A percentile compares a stretch with the other conserved stretches of the same genome.
These are phyloP conservation scores for Plecturocebus donacophilus DNA, from an alignment of 2,113 vertebrate species.

Conservation along the genomic window DNA sequence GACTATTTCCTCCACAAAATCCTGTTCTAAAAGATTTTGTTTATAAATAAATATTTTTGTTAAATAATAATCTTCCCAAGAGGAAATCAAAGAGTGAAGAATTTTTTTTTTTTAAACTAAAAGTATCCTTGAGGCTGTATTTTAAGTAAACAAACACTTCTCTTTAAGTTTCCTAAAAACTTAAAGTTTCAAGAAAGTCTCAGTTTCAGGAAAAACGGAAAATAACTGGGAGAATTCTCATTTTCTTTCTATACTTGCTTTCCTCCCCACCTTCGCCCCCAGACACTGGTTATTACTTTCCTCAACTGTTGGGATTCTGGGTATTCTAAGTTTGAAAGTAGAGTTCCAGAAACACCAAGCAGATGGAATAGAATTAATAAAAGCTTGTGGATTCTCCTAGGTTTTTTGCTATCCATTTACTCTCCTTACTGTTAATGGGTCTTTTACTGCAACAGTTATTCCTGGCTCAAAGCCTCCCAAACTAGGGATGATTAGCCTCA, in stretches of 20 bases:
- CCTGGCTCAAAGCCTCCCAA: neutral
- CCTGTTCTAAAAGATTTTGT: slow-evolving; percentile 9
- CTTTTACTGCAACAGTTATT: neutral
- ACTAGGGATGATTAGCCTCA: neutral
- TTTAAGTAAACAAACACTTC: slow-evolving; percentile 35
- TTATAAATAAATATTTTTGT: slow-evolving; percentile 33
- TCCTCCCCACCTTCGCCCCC: neutral
- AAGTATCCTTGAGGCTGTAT: neutral
- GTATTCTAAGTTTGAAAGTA: neutral
- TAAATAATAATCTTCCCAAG: slow-evolving; percentile 51
- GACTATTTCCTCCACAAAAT: neutral
- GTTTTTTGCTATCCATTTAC: neutral
- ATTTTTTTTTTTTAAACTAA: neutral
- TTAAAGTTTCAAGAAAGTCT: no score
- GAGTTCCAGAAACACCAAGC: neutral
- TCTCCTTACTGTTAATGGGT: neutral
- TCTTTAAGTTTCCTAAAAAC: slow-evolving; percentile 33
- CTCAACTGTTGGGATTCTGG: neutral
- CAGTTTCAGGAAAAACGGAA: slow-evolving; percentile 4
- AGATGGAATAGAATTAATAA: neutral
- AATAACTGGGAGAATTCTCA: slow-evolving; percentile 20
- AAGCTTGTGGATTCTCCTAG: neutral
- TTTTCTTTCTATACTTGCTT: neutral
- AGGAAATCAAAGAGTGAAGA: slow-evolving; percentile 1
- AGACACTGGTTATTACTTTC: neutral